phyloP scores from a whole-genome alignment of 2,888 invertebrate genomes.

The Uloborus plumipes region DNA sequence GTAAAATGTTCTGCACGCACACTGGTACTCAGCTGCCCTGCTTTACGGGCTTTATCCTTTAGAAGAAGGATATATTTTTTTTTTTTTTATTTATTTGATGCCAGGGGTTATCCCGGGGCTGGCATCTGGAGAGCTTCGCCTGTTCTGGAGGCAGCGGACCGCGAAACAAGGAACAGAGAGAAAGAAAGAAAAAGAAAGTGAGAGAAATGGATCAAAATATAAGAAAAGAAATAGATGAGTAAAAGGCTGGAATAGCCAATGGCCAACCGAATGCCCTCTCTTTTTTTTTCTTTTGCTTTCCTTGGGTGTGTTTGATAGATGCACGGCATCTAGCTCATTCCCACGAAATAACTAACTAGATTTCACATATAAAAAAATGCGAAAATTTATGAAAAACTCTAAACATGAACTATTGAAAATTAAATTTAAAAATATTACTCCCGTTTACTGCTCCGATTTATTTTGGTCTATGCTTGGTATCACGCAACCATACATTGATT shows the following conservation, averaged over 20 bases:
- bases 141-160: slow-evolving; percentile 62
- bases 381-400: too few relatives aligned
- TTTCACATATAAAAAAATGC: too few relatives aligned
- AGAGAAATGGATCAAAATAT: slow-evolving; percentile 57
- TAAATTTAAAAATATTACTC: too few relatives aligned
- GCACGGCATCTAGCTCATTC: too few relatives aligned
- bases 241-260: slow-evolving; percentile 50
- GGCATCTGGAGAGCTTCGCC: slow-evolving; percentile 62
- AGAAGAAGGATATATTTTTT: slow-evolving; percentile 4
- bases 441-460: too few relatives aligned
- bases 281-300: not conserved
- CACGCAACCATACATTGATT: too few relatives aligned
- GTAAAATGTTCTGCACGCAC: slow-evolving; percentile 54
- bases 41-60: slow-evolving; percentile 56
- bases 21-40: slow-evolving; percentile 30
- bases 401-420: too few relatives aligned
- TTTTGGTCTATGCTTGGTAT: too few relatives aligned
- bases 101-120: slow-evolving; percentile 54
- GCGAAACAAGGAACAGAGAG: slow-evolving; percentile 60
- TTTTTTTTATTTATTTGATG: slow-evolving; percentile 17
- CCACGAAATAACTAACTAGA: too few relatives aligned
- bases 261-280: slow-evolving; percentile 19
- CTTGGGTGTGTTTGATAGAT: too few relatives aligned
- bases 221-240: slow-evolving; percentile 28
- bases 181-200: slow-evolving; percentile 10